Evolutionary conservation across 2,888 invertebrate genomes (phyloP).

Genomic region (Watsonalla cultraria): DNA sequence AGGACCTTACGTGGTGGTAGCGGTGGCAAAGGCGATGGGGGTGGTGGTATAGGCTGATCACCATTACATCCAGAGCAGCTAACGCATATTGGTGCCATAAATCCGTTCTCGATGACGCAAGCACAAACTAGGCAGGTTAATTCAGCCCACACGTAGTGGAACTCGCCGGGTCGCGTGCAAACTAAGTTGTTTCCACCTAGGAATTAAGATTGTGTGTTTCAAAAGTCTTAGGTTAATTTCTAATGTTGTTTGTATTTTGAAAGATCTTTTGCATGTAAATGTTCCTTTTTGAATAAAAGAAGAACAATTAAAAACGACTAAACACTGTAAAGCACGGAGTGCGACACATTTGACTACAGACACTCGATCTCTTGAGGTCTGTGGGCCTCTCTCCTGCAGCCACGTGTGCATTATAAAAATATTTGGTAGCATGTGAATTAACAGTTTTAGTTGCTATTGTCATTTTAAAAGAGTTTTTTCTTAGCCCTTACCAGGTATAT

Average conservation of each 20-base stretch:
- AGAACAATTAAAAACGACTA: too few species aligned
- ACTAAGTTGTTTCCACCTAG: slow-evolving; percentile 34
- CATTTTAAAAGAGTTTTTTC: neutral
- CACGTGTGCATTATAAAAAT: too few species aligned
- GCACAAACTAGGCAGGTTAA: slow-evolving; percentile 50
- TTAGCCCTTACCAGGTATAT: slow-evolving; percentile 34
- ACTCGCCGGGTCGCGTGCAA: slow-evolving; percentile 43
- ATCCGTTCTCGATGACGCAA: slow-evolving; percentile 37
- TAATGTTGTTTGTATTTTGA: too few species aligned
- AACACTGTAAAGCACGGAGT: too few species aligned
- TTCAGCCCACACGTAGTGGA: slow-evolving; percentile 39
- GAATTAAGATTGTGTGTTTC: slow-evolving; percentile 11
- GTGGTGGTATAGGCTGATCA: slow-evolving; percentile 6
- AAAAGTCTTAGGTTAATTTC: too few species aligned
- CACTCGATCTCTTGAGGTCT: too few species aligned
- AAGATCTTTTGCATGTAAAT: too few species aligned
- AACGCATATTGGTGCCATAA: slow-evolving; percentile 43
- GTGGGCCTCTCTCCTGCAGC: too few species aligned
- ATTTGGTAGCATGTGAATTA: too few species aligned
- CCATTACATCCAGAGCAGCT: slow-evolving; percentile 37
- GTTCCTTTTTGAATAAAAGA: too few species aligned
- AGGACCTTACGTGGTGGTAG: slow-evolving; percentile 5
- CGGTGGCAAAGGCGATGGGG: slow-evolving; percentile 7
- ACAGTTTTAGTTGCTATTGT: neutral
- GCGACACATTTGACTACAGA: too few species aligned